A percentile compares a stretch with the other conserved stretches of the same genome.
Conservation (phyloP, 2,888 invertebrate genomes). For the Lycophotia porphyrea region DNA sequence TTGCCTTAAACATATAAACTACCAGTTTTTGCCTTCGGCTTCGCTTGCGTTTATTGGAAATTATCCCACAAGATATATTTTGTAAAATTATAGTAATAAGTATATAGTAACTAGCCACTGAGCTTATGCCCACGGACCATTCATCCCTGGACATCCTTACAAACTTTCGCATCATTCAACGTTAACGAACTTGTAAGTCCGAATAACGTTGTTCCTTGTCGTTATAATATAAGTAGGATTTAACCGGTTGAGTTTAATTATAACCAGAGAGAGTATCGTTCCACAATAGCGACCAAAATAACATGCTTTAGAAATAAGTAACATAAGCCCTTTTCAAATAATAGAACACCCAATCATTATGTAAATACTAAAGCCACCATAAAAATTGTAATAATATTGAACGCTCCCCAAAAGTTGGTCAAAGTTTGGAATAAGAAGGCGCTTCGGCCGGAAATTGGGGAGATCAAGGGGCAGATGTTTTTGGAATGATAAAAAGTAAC, state of each 20-base stretch:
- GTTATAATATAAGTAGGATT: not conserved
- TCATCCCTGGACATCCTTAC: too few relatives aligned
- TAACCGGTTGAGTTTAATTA: not conserved
- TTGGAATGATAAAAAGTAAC: conserved; percentile 62
- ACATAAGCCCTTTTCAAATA: not conserved
- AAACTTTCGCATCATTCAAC: too few relatives aligned
- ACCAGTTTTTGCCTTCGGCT: not conserved
- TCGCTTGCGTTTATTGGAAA: too few relatives aligned
- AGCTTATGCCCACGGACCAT: too few relatives aligned
- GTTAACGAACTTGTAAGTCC: too few relatives aligned
- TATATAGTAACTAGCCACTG: too few relatives aligned
- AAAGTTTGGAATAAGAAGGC: conserved; percentile 62
- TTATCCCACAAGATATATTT: too few relatives aligned
- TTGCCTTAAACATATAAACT: not conserved
- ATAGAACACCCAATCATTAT: conserved; percentile 39
- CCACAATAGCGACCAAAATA: not conserved
- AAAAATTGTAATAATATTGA: conserved; percentile 60
- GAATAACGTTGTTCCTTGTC: too few relatives aligned
- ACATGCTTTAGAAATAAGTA: not conserved
- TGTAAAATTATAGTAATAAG: too few relatives aligned
- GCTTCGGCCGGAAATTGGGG: conserved; percentile 58
- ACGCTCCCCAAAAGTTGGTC: conserved; percentile 46
- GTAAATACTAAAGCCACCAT: conserved; percentile 45
- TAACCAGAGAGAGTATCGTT: not conserved
- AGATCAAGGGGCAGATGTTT: conserved; percentile 65